Evolutionary conservation across 2,888 invertebrate genomes (phyloP).

Genomic region (Arrhopalites spinosus): DNA sequence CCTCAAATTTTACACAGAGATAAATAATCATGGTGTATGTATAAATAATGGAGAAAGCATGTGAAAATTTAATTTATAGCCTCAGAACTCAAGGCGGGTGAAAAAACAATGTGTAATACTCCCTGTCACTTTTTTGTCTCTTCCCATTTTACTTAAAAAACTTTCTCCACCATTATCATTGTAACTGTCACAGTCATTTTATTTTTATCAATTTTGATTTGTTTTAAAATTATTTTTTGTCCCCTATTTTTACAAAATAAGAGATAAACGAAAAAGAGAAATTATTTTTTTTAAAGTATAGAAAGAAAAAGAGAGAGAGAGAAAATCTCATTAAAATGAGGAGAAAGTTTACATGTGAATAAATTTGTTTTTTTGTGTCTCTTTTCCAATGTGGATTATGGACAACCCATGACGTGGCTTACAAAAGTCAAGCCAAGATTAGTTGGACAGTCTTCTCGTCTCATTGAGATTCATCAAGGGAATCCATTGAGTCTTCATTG

Average conservation of each 20-base stretch:
- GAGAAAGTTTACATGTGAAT: not conserved
- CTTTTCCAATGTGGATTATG: conserved; percentile 1
- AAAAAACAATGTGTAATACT: not conserved
- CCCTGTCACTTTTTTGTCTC: not conserved
- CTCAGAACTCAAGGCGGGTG: not conserved
- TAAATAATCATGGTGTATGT: no score
- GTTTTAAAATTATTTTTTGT: not conserved
- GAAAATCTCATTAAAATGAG: no score
- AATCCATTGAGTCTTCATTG: conserved; percentile 52
- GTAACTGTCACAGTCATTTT: not conserved
- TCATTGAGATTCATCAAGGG: conserved; percentile 46
- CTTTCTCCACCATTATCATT: not conserved
- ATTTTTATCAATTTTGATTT: not conserved
- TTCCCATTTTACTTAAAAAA: not conserved
- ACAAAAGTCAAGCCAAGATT: conserved; percentile 53
- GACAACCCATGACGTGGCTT: not conserved
- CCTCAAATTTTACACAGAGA: no score
- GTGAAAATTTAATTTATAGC: not conserved
- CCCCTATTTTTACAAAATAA: no score
- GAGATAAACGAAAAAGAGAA: no score
- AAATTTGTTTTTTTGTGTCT: conserved; percentile 24
- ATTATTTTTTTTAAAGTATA: no score
- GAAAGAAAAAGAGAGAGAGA: no score
- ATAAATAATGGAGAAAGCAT: no score
- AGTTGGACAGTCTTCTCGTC: conserved; percentile 49